phyloP scores from a whole-genome alignment of 2,797 vertebrate species.

The Hyperoplus lanceolatus region DNA sequence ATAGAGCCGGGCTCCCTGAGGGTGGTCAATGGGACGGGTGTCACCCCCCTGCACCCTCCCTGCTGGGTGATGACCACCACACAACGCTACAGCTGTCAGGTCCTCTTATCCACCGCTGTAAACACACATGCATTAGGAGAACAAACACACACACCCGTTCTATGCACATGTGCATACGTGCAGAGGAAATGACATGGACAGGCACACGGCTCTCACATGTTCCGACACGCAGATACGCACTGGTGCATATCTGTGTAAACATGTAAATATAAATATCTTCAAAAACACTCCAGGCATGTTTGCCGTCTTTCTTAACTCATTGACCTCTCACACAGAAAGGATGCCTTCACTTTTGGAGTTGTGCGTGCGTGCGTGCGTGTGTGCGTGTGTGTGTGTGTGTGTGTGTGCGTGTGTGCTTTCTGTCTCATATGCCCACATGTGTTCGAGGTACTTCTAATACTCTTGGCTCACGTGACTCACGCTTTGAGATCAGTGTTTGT shows the following conservation, averaged over 20 bases:
- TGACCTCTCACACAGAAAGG: constrained; percentile 50
- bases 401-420: constrained; percentile 4
- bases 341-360: constrained; percentile 25
- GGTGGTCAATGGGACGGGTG: constrained; percentile 78
- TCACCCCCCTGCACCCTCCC: constrained; percentile 77
- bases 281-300: constrained; percentile 38
- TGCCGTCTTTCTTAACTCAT: constrained; percentile 38
- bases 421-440: constrained; percentile 41
- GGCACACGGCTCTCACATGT: too few species aligned
- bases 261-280: constrained; percentile 17
- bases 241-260: not conserved
- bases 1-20: constrained; percentile 79
- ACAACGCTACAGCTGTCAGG: constrained; percentile 80
- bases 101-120: constrained; percentile 72
- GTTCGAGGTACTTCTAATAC: constrained; percentile 26
- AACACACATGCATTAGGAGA: constrained; percentile 49
- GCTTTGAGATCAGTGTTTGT: constrained; percentile 27
- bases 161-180: constrained; percentile 7
- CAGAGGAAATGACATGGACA: too few species aligned
- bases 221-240: too few species aligned
- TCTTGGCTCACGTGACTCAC: constrained; percentile 41
- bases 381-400: constrained; percentile 7
- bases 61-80: constrained; percentile 79
- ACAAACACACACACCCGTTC: constrained; percentile 14
- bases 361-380: not conserved